These are phyloP conservation scores for Halcyon badia DNA, from an alignment of 2,797 vertebrate species.

Conservation along the genomic window DNA sequence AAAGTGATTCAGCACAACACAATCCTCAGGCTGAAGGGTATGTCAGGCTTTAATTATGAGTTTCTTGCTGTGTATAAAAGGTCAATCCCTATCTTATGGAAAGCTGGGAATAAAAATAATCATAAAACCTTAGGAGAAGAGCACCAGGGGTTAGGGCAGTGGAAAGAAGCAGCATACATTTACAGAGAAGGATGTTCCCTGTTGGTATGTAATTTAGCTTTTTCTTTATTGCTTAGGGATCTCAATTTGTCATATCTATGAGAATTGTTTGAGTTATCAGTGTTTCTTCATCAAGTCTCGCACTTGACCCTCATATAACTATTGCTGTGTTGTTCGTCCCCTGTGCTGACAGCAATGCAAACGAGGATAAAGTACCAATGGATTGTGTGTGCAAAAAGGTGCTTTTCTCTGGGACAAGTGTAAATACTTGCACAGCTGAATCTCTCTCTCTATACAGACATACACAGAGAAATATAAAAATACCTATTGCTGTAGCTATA, in stretches of 20 bases:
- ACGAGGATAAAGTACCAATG: neutral
- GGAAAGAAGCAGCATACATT: neutral
- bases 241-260: neutral
- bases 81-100: neutral
- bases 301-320: neutral
- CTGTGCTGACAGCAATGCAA: neutral
- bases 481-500: neutral
- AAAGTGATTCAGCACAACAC: neutral
- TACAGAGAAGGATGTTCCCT: neutral
- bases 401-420: neutral
- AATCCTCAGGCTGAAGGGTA: neutral
- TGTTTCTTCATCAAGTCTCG: neutral
- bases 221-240: neutral
- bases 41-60: neutral
- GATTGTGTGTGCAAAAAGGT: rapidly evolving
- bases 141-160: neutral
- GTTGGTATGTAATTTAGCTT: neutral
- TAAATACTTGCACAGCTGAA: neutral
- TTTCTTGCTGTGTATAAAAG: neutral
- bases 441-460: too few relatives aligned
- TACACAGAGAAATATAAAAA: neutral
- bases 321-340: neutral
- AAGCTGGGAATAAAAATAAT: neutral
- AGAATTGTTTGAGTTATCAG: neutral
- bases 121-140: neutral